These are phyloP conservation scores for Rhinophrynus dorsalis DNA, from an alignment of 2,797 vertebrate genomes.

Conservation along the genomic window DNA sequence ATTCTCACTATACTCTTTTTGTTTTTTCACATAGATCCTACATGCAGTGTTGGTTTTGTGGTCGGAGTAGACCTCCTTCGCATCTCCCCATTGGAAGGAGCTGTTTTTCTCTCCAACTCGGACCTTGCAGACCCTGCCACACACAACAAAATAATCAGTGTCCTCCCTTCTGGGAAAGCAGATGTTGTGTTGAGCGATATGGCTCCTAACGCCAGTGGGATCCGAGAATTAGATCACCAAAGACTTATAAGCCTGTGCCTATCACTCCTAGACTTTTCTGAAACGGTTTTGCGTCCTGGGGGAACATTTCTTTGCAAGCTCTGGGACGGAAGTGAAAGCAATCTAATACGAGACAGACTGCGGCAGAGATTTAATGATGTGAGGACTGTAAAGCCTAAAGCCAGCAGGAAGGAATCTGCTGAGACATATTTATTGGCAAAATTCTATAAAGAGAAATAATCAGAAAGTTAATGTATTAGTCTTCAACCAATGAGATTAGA, in stretches of 20 bases:
- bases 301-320: slow-evolving; percentile 88
- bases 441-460: slow-evolving; percentile 61
- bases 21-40: slow-evolving; percentile 66
- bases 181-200: slow-evolving; percentile 91
- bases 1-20: not conserved
- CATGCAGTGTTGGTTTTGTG: slow-evolving; percentile 74
- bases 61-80: slow-evolving; percentile 85
- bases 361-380: slow-evolving; percentile 70
- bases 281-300: slow-evolving; percentile 68
- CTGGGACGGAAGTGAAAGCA: slow-evolving; percentile 81
- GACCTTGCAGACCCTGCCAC: slow-evolving; percentile 75
- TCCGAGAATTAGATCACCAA: slow-evolving; percentile 87
- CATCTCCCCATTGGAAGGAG: slow-evolving; percentile 82
- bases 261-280: slow-evolving; percentile 73
- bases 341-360: slow-evolving; percentile 73
- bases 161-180: slow-evolving; percentile 76
- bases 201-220: slow-evolving; percentile 90
- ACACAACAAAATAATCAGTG: slow-evolving; percentile 63
- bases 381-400: slow-evolving; percentile 80
- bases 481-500: no score
- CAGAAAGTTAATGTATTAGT: not conserved
- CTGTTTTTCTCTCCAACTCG: slow-evolving; percentile 75
- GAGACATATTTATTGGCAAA: slow-evolving; percentile 85
- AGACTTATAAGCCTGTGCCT: slow-evolving; percentile 78
- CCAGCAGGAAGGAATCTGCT: slow-evolving; percentile 87